Base-by-base conservation (phyloP, 2,888 invertebrate genomes). In the Diarsia brunnea region DNA sequence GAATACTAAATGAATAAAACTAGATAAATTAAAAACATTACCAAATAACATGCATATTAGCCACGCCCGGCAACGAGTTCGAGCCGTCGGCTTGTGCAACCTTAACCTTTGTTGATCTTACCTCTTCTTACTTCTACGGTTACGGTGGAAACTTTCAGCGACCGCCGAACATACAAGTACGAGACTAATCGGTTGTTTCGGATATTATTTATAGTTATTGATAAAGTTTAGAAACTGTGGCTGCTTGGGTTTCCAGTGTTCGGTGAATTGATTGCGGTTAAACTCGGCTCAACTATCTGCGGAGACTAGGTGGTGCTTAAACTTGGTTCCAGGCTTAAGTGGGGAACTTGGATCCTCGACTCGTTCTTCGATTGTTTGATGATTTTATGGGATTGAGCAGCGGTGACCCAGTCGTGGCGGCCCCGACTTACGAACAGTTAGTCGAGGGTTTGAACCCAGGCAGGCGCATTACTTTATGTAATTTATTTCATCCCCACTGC, bases 201-300 rank as follows among this genome's bases (percentile, higher is more conserved):
- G 55, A 53, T 69, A 79, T 79, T 71, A 87, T 79, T 79, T 79
- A 84, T 73, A 66, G 79, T 84, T 79, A 85, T 82, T 49, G 66
- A 43, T 24, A 38, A 73, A 84, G 72, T 85, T 84, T 75, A 24
- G 7, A 24, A 70, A 60, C 27, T 69, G 55, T 43, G 7, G 16
- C 63, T 63, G 67, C 24, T 69, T 47, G n/a, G 58, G 64, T 76
- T 69, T 55, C 27, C 21, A 1, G n/a, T 47, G 72, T 70, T 84
- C 19, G 38, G 60, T 31, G 72, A 85, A 84, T 85, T 75, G 71
- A 78, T 84, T 75, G 78, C 75, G 74, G 58, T 67, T 19, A 12
- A 74, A 76, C 68, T 72, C 43, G 21, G 11, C 19, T 21, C 47
- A 78, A 75, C 84, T 74, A 78, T 81, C 63, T 58, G 14, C 8